phyloP scores from a whole-genome alignment of 2,888 invertebrate species.

The Drosophila recens region DNA sequence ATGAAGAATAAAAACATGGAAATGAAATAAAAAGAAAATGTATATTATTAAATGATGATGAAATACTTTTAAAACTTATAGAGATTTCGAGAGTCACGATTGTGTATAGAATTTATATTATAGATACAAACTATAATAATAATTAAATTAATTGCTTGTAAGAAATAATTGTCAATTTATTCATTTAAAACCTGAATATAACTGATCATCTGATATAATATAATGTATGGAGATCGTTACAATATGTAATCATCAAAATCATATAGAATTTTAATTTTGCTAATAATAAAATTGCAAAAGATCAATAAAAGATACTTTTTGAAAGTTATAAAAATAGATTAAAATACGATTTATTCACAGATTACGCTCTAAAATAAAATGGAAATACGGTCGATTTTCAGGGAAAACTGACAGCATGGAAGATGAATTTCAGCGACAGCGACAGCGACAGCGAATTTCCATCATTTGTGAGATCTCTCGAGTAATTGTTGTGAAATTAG shows the following conservation, averaged over 20 bases:
- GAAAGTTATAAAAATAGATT: not conserved
- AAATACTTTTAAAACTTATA: conserved; percentile 3
- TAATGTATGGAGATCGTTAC: too few species aligned
- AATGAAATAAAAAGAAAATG: not conserved
- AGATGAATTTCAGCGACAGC: not conserved
- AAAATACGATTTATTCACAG: not conserved
- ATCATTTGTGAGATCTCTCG: conserved; percentile 33
- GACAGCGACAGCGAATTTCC: conserved; percentile 2
- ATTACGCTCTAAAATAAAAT: not conserved
- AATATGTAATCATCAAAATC: too few species aligned
- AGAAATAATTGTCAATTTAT: not conserved
- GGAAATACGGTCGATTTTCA: not conserved
- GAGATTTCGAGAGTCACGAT: not conserved
- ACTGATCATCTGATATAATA: not conserved
- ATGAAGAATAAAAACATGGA: not conserved
- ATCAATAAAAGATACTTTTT: too few species aligned
- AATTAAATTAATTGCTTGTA: not conserved
- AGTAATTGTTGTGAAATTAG: conserved; percentile 57
- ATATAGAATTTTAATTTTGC: too few species aligned
- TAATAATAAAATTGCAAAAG: too few species aligned
- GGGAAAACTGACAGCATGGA: not conserved
- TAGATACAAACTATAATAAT: not conserved
- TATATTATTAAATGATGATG: conserved; percentile 3
- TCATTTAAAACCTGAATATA: not conserved
- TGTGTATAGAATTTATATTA: not conserved